phyloP scores from a whole-genome alignment of 92 coral and sea anemone genomes.

The Ricordea florida region DNA sequence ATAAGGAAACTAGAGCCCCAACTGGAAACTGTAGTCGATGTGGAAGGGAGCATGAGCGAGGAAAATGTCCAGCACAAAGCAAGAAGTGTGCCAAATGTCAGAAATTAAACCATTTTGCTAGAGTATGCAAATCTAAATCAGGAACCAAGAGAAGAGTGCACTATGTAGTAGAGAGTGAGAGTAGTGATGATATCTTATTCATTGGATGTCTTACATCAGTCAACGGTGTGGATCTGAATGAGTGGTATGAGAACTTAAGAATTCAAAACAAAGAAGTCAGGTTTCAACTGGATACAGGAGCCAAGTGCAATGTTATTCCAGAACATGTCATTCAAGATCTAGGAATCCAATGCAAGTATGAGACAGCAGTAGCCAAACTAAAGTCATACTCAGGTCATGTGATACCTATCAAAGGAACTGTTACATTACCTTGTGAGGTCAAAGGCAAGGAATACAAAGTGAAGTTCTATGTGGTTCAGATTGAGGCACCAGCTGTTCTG shows the following conservation, averaged over 20 bases:
- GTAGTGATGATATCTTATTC: not conserved
- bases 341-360: no score
- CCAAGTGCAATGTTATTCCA: no score
- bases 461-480: no score
- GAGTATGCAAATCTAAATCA: constrained; percentile 12
- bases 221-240: not conserved
- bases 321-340: no score
- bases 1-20: not conserved
- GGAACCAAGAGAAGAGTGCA: constrained; percentile 6
- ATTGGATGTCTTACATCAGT: not conserved
- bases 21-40: constrained; percentile 14
- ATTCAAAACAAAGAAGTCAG: no score
- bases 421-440: no score
- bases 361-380: no score
- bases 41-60: constrained; percentile 21
- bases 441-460: no score
- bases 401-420: no score
- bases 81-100: constrained; percentile 29
- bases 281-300: no score
- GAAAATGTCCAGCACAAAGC: constrained; percentile 43
- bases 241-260: not conserved
- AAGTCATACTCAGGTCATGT: no score
- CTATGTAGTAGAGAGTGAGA: not conserved
- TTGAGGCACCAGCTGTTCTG: no score
- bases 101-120: constrained; percentile 44